phyloP scores from a whole-genome alignment of 2,797 vertebrate genomes.

The Oryzias dopingdopingensis region DNA sequence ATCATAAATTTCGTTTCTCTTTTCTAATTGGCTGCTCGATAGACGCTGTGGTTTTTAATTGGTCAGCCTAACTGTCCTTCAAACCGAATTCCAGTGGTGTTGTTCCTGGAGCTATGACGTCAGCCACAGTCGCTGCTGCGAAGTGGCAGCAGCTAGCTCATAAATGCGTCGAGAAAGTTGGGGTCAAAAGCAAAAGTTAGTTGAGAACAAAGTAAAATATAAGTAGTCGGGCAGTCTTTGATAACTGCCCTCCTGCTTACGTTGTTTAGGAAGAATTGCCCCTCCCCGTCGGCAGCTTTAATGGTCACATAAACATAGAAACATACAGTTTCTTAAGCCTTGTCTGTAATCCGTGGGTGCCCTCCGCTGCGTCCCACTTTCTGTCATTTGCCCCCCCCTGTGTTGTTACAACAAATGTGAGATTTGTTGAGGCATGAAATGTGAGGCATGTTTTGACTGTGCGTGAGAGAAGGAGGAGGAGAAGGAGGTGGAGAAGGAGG shows the following conservation, averaged over 20 bases:
- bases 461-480: conserved; percentile 3
- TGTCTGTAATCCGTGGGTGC: background rate
- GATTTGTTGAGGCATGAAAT: conserved; percentile 17
- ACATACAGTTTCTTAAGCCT: background rate
- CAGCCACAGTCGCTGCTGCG: conserved; percentile 62
- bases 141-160: conserved; percentile 34
- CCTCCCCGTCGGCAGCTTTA: too few relatives aligned
- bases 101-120: conserved; percentile 74
- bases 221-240: too few relatives aligned
- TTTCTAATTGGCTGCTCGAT: conserved; percentile 59
- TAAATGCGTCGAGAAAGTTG: conserved; percentile 25
- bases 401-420: background rate
- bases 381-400: background rate
- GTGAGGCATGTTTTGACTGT: conserved; percentile 24
- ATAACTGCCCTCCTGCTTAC: too few relatives aligned
- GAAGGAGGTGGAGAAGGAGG: conserved; percentile 26
- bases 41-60: conserved; percentile 57
- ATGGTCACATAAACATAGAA: too few relatives aligned
- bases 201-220: background rate
- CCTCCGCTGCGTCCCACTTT: background rate
- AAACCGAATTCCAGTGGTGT: conserved; percentile 61
- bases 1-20: conserved; percentile 27
- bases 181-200: conserved; percentile 10
- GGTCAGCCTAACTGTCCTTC: conserved; percentile 50
- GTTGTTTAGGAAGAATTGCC: too few relatives aligned